Evolutionary conservation across 1,140 invertebrate genomes (phyloP).

Genomic region (Eulimnadia texana): DNA sequence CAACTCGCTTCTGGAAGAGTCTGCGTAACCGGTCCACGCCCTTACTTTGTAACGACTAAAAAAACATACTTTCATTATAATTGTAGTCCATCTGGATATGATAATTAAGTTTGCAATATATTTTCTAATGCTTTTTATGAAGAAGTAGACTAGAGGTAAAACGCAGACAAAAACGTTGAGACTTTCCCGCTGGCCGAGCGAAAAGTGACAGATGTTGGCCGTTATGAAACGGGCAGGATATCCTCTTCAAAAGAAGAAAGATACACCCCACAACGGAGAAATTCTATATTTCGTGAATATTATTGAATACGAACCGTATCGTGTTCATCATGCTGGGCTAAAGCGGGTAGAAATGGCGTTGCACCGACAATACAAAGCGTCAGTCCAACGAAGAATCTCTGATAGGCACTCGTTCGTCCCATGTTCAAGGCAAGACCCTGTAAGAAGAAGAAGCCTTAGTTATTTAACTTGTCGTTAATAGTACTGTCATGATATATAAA

Average conservation of each 20-base stretch:
- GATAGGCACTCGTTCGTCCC: neutral
- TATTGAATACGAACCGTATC: neutral
- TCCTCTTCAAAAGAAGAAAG: neutral
- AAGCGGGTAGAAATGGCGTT: neutral
- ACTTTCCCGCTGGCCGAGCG: no score
- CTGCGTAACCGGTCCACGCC: no score
- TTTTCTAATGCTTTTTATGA: no score
- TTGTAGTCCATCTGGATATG: no score
- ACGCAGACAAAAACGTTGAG: no score
- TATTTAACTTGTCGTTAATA: neutral
- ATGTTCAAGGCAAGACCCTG: neutral
- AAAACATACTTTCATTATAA: no score
- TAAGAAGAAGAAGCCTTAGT: neutral
- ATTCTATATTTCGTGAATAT: neutral
- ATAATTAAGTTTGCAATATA: no score
- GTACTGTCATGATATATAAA: neutral
- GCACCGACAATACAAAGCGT: neutral
- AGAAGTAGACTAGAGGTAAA: no score
- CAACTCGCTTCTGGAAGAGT: no score
- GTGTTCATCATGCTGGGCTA: neutral
- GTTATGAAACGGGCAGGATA: no score
- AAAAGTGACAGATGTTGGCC: no score
- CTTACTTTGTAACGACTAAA: no score
- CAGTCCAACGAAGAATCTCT: neutral
- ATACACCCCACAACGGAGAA: neutral